These are phyloP conservation scores for Tiliacea citrago DNA, from an alignment of 2,888 invertebrate genomes.

Conservation along the genomic window DNA sequence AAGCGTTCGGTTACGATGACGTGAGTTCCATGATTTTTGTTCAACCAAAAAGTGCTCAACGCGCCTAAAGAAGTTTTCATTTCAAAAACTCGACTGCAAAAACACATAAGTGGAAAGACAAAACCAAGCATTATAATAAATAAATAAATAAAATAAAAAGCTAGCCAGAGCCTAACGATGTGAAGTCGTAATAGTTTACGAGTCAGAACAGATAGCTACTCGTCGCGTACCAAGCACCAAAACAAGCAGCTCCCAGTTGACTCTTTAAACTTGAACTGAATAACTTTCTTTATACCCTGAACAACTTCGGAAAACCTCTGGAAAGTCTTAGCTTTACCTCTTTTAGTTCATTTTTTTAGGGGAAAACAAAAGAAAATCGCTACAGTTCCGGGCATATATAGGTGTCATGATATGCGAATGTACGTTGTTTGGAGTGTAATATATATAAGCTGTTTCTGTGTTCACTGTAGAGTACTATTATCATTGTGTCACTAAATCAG, in stretches of 20 bases:
- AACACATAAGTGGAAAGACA: too few relatives aligned
- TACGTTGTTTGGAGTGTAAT: not conserved
- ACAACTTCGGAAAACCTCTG: constrained; percentile 46
- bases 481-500: not conserved
- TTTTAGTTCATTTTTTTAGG: constrained; percentile 1
- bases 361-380: constrained; percentile 32
- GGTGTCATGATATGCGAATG: constrained; percentile 7
- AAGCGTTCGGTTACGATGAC: too few relatives aligned
- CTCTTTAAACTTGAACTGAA: constrained; percentile 61
- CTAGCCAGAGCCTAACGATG: constrained; percentile 20
- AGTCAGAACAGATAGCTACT: constrained; percentile 32
- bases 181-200: constrained; percentile 28
- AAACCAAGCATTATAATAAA: too few relatives aligned
- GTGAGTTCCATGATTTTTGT: too few relatives aligned
- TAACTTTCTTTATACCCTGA: constrained; percentile 56
- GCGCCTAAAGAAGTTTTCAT: too few relatives aligned
- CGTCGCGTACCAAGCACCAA: constrained; percentile 30
- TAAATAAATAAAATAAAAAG: too few relatives aligned
- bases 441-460: not conserved
- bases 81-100: too few relatives aligned
- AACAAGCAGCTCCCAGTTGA: constrained; percentile 54
- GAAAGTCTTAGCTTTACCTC: constrained; percentile 30
- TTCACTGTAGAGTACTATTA: not conserved
- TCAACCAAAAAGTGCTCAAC: too few relatives aligned
- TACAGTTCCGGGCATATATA: constrained; percentile 9